phyloP scores from a whole-genome alignment of 2,888 invertebrate genomes.

The Trissoscelio sp. region DNA sequence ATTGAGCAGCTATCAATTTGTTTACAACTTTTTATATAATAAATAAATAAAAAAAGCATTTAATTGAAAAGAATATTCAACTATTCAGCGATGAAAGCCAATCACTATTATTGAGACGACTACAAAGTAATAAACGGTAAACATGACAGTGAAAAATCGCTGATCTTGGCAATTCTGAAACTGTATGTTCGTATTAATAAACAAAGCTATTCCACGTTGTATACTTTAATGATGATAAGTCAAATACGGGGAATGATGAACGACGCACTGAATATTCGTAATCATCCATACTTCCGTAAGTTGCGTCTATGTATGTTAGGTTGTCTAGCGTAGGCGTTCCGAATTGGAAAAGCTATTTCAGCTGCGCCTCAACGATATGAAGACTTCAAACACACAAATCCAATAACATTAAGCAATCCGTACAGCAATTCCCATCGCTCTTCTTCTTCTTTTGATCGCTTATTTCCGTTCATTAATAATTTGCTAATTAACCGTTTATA shows the following conservation, averaged over 20 bases:
- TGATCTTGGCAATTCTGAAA: slow-evolving; percentile 16
- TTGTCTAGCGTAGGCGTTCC: slow-evolving; percentile 62
- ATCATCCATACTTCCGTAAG: slow-evolving; percentile 56
- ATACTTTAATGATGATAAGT: slow-evolving; percentile 47
- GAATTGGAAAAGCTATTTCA: slow-evolving; percentile 53
- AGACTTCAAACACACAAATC: slow-evolving; percentile 28
- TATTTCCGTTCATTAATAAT: slow-evolving; percentile 25
- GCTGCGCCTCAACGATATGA: slow-evolving; percentile 24
- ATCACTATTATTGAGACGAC: slow-evolving; percentile 24
- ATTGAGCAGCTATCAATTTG: too few relatives aligned
- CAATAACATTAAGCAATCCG: slow-evolving; percentile 20
- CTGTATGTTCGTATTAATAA: slow-evolving; percentile 45
- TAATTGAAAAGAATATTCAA: too few relatives aligned
- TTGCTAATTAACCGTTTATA: slow-evolving; percentile 11
- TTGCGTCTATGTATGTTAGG: slow-evolving; percentile 49
- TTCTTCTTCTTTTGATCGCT: neutral
- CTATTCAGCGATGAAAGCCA: neutral
- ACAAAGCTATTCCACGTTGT: slow-evolving; percentile 39
- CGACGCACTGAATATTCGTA: slow-evolving; percentile 48
- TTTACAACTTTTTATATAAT: too few relatives aligned
- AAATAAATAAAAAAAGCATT: too few relatives aligned
- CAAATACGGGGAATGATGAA: slow-evolving; percentile 44
- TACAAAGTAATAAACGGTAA: slow-evolving; percentile 21
- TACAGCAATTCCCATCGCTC: neutral
- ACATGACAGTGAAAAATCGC: slow-evolving; percentile 40